Conservation (phyloP, 2,888 invertebrate species). For the Athetis lepigone region DNA sequence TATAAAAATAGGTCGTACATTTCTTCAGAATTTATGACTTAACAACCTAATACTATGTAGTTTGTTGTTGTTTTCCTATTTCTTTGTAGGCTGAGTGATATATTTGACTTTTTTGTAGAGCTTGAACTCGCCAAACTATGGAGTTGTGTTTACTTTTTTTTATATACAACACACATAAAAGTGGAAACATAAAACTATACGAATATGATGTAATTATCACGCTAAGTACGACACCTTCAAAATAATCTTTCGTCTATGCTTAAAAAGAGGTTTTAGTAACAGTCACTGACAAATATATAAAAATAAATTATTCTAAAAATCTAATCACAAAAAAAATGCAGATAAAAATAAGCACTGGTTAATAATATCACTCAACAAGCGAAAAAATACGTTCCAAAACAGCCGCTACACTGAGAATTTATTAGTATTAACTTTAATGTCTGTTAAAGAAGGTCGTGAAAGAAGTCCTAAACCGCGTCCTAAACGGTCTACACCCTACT, state of each 20-base stretch:
- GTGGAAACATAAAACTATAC: no score
- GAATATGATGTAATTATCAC: no score
- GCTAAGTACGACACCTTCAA: no score
- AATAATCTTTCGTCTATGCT: no score
- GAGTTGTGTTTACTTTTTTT: no score
- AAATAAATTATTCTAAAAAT: slow-evolving; percentile 3
- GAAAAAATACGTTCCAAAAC: slow-evolving; percentile 10
- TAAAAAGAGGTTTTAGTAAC: no score
- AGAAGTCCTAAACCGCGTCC: slow-evolving; percentile 28
- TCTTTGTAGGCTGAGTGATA: no score
- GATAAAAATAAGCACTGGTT: not conserved
- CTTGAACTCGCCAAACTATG: no score
- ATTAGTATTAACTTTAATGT: slow-evolving; percentile 25
- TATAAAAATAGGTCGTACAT: slow-evolving; percentile 43
- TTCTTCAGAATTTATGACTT: slow-evolving; percentile 45
- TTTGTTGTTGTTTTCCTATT: no score
- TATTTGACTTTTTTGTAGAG: no score
- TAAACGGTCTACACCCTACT: slow-evolving; percentile 38
- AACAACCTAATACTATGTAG: slow-evolving; percentile 9
- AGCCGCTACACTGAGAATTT: slow-evolving; percentile 28
- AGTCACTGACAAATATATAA: no score
- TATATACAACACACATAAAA: no score
- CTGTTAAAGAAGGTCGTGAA: slow-evolving; percentile 37
- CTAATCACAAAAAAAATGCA: not conserved
- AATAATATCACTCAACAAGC: not conserved